These are phyloP conservation scores for Vulpes ferrilata DNA, from an alignment of 2,113 vertebrate species.

Conservation along the genomic window DNA sequence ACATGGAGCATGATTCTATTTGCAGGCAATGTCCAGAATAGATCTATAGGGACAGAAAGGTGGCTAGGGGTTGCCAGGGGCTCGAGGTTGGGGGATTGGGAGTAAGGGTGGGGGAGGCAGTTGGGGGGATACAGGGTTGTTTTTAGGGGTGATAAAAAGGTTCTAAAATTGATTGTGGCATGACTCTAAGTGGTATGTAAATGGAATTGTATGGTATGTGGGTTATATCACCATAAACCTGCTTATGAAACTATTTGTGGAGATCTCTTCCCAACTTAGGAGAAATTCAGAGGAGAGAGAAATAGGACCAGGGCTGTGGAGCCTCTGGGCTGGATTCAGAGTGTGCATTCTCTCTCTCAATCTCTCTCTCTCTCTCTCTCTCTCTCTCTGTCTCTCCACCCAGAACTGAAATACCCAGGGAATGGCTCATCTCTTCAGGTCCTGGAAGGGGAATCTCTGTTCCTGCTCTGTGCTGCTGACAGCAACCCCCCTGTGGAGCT, in stretches of 20 bases:
- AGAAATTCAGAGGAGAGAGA: not conserved
- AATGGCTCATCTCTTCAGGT: not conserved
- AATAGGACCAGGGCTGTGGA: not conserved
- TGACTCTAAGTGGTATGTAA: not conserved
- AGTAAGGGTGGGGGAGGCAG: not conserved
- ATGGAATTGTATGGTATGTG: not conserved
- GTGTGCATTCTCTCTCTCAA: not conserved
- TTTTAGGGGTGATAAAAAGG: not conserved
- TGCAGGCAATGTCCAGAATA: not conserved
- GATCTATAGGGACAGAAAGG: not conserved
- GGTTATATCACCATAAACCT: not conserved
- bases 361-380: too few species aligned
- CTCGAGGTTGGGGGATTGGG: too few species aligned
- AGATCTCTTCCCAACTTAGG: not conserved
- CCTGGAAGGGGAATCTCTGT: slow-evolving; percentile 6
- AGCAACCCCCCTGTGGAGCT: slow-evolving; percentile 43
- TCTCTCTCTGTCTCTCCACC: not conserved
- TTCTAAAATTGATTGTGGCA: not conserved
- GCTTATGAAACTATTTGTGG: not conserved
- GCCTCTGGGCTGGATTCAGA: not conserved
- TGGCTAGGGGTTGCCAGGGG: not conserved
- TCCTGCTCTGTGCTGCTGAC: not conserved
- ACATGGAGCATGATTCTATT: not conserved
- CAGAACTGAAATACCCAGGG: not conserved
- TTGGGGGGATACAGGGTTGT: too few species aligned